phyloP scores from a whole-genome alignment of 2,797 vertebrate species.

The Sebastes elongatus region DNA sequence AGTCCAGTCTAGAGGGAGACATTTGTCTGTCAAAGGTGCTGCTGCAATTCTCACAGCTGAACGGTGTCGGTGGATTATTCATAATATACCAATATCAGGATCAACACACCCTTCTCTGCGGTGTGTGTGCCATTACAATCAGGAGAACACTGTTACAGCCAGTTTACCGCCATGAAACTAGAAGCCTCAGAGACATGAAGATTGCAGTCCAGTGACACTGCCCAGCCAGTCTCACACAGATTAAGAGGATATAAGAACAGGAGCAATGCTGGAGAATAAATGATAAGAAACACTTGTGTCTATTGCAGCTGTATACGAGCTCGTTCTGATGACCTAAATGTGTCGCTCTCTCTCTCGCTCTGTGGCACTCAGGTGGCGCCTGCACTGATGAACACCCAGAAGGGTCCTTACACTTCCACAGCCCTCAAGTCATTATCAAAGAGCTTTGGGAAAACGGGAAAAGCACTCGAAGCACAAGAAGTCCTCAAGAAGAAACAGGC shows the following conservation, averaged over 20 bases:
- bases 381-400: conserved; percentile 79
- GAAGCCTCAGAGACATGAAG: neutral
- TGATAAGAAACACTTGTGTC: neutral
- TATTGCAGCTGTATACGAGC: neutral
- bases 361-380: conserved; percentile 45
- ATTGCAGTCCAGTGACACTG: neutral
- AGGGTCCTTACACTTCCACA: conserved; percentile 86
- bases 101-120: neutral
- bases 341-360: neutral
- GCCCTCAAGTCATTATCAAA: conserved; percentile 88
- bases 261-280: neutral
- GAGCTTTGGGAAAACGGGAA: conserved; percentile 84
- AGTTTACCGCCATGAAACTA: neutral
- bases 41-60: neutral
- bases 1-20: neutral
- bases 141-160: neutral
- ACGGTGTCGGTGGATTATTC: neutral
- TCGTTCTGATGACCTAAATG: conserved; percentile 1
- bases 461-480: conserved; percentile 91
- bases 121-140: neutral
- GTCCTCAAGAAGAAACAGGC: conserved; percentile 96
- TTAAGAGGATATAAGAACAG: neutral
- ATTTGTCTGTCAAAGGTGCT: neutral
- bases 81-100: neutral
- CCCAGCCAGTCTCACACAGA: neutral